Evolutionary conservation across 2,113 vertebrate species (phyloP).

Genomic region (Aspidoscelis tigris): DNA sequence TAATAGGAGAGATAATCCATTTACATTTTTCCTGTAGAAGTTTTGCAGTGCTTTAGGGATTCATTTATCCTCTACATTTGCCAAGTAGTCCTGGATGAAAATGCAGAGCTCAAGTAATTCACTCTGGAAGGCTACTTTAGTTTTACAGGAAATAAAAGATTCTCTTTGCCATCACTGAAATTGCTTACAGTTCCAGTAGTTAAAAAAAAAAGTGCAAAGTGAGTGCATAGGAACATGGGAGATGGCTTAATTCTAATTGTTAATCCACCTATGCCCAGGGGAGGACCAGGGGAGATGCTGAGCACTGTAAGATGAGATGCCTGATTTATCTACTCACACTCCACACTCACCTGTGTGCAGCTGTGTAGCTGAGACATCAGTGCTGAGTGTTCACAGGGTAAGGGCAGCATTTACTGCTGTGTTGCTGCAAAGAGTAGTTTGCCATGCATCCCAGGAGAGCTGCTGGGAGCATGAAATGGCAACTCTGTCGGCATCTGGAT

Average conservation of each 20-base stretch:
- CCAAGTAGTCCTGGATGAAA: slow-evolving; percentile 54
- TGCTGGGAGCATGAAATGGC: too few relatives aligned
- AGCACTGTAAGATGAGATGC: neutral
- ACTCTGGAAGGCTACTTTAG: slow-evolving; percentile 40
- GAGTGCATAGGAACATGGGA: too few relatives aligned
- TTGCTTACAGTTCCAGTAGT: neutral
- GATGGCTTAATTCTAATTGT: too few relatives aligned
- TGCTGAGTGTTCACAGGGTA: too few relatives aligned
- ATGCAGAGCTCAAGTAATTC: slow-evolving; percentile 54
- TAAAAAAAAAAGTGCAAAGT: too few relatives aligned
- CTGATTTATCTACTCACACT: neutral
- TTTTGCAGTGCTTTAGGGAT: slow-evolving; percentile 67
- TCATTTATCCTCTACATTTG: slow-evolving; percentile 66
- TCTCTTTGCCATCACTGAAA: neutral
- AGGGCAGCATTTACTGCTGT: too few relatives aligned
- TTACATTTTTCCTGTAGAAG: slow-evolving; percentile 61
- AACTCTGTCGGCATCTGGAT: too few relatives aligned
- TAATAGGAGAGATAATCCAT: slow-evolving; percentile 69
- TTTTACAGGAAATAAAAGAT: slow-evolving; percentile 30
- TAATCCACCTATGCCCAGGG: too few relatives aligned
- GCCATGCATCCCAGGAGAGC: too few relatives aligned
- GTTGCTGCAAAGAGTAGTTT: too few relatives aligned
- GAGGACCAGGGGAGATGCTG: neutral
- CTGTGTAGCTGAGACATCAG: too few relatives aligned
- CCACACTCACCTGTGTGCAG: too few relatives aligned